phyloP scores from a whole-genome alignment of 1,140 invertebrate species.

The Drosophila orena region DNA sequence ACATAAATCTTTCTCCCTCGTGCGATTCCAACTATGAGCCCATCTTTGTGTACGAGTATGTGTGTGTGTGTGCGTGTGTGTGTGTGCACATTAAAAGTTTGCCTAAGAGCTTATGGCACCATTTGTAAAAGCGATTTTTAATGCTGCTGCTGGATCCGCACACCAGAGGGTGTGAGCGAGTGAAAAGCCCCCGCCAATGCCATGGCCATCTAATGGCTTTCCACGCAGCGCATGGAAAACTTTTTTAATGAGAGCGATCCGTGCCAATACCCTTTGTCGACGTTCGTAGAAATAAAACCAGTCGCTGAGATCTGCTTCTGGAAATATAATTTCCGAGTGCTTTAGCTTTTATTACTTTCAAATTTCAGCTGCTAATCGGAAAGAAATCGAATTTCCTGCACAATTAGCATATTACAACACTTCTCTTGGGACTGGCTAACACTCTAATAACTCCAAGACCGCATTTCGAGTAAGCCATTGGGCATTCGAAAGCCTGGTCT shows the following conservation, averaged over 20 bases:
- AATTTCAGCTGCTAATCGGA: neutral
- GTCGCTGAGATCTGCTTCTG: neutral
- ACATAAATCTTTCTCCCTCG: conserved; percentile 65
- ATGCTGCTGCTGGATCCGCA: conserved; percentile 67
- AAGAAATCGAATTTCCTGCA: neutral
- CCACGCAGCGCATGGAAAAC: conserved; percentile 52
- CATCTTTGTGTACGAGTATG: neutral
- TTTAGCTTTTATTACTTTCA: neutral
- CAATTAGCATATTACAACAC: neutral
- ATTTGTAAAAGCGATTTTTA: conserved; percentile 82
- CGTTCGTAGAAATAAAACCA: neutral
- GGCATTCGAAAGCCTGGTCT: neutral
- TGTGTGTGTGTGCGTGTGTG: conserved; percentile 18
- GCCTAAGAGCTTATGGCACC: conserved; percentile 77
- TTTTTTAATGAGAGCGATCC: conserved; percentile 65
- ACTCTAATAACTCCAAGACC: too few relatives aligned
- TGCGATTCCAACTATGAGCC: conserved; percentile 27
- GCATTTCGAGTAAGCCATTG: too few relatives aligned
- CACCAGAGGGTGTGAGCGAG: conserved; percentile 9
- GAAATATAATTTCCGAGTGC: neutral
- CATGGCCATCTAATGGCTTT: conserved; percentile 69
- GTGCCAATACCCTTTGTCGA: conserved; percentile 36
- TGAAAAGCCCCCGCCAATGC: conserved; percentile 32
- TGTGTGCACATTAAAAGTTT: conserved; percentile 76
- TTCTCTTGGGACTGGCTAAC: too few relatives aligned